These are phyloP conservation scores for Melipona quadrifasciata DNA, from an alignment of 1,140 invertebrate genomes.

Conservation along the genomic window DNA sequence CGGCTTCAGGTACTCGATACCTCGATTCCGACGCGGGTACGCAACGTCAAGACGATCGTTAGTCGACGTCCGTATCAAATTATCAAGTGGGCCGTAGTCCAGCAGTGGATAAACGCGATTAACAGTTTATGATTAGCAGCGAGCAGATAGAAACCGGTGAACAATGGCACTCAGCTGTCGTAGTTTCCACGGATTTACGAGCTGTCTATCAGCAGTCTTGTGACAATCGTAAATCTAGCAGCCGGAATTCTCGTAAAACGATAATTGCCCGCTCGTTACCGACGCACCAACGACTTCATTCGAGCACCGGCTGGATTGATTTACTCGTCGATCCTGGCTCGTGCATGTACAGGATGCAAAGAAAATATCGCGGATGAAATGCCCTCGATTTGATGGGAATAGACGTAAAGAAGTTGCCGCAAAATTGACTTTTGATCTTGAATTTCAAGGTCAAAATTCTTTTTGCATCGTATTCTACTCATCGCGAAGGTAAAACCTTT, in stretches of 20 bases:
- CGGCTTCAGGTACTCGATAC: background rate
- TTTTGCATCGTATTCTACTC: no score
- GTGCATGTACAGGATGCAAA: no score
- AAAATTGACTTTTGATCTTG: no score
- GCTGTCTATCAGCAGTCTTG: conserved; percentile 37
- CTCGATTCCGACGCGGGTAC: background rate
- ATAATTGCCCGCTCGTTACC: conserved; percentile 7
- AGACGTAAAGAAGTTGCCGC: no score
- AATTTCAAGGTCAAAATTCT: no score
- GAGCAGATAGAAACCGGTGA: background rate
- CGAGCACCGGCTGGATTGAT: background rate
- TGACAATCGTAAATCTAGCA: conserved; percentile 28
- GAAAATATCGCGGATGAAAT: no score
- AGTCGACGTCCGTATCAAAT: background rate
- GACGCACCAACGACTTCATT: background rate
- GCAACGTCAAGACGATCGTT: background rate
- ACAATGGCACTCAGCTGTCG: background rate
- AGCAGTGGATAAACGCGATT: conserved; percentile 5
- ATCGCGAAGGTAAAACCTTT: no score
- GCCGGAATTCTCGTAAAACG: conserved; percentile 36
- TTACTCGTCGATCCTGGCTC: background rate
- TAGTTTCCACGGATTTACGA: conserved; percentile 42
- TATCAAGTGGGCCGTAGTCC: no score
- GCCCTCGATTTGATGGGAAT: no score
- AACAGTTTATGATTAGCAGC: conserved; percentile 37